Evolutionary conservation across 2,113 vertebrate genomes (phyloP), one percentile per base, ranked within the genome.

Genomic region (Gopherus flavomarginatus): DNA sequence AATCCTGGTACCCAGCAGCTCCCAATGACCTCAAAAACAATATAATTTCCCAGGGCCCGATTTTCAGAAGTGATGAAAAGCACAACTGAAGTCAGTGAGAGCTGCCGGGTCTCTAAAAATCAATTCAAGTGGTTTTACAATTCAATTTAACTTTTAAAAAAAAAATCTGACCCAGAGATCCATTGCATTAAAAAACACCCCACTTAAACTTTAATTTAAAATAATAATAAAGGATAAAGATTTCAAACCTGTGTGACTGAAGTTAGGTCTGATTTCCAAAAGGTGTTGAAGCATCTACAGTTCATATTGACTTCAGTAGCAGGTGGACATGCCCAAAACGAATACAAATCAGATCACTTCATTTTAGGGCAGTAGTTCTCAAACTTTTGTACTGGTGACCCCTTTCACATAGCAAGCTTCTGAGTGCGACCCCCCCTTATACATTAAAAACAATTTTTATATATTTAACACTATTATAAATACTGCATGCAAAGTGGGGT

Each of bases 221-320:
- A 49, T 49, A 49, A 49, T 49, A 49, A 49, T 11, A 49, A 49
- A 49, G 47, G 81, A 83, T 89, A 38, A 83, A 2, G 1, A 26
- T 93, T 92, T 38, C 83, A 88, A 89, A 90, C 90, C 88, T 91
- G 83, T 69, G 56, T 54, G 75, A 84, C 13, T 19, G 42, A 26
- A 88, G 81, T 80, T 14, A n/a, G 79, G 50, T 90, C 97, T 92
- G 54, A 87, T 97, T 97, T 91, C 83, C 89, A 92, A 95, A 72
- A 96, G 42, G 90, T 86, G 80, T 89, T 86, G 93, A 96, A 97
- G 62, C 35, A 69, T 8, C 92, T 97, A n/a, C 35, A 57, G 54
- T 38, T 59, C 54, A 29, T 27, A 83, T 6, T 56, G 56, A 59
- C 54, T 59, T 96, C 93, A 91, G 89, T 91, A 93, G 96, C 93